These are phyloP conservation scores for Nanger granti DNA, from an alignment of 2,113 vertebrate genomes.

Conservation along the genomic window DNA sequence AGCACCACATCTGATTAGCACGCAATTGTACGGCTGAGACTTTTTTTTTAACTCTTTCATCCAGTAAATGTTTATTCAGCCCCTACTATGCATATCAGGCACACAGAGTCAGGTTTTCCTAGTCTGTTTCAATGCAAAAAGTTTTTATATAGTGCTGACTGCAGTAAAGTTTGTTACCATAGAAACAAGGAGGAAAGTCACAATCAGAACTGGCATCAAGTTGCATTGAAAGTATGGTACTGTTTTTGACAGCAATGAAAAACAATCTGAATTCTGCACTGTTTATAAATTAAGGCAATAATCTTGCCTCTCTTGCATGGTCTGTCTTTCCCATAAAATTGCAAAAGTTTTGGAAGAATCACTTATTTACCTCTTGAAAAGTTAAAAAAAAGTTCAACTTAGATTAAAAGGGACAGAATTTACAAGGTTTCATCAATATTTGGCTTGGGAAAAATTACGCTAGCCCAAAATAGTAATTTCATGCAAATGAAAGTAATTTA, in stretches of 20 bases:
- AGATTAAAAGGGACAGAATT: constrained; percentile 28
- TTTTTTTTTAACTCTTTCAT: constrained; percentile 18
- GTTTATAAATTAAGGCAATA: constrained; percentile 22
- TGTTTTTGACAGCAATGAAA: not conserved
- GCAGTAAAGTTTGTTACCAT: constrained; percentile 38
- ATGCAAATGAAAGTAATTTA: constrained; percentile 44
- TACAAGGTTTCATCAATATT: constrained; percentile 25
- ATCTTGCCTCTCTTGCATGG: not conserved
- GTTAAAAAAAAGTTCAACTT: not conserved
- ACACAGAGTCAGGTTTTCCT: not conserved
- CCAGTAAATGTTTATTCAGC: constrained; percentile 3
- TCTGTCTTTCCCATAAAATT: not conserved
- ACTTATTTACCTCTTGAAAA: constrained; percentile 16
- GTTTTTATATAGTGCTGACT: constrained; percentile 28
- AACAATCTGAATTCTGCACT: not conserved
- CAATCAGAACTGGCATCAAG: constrained; percentile 30
- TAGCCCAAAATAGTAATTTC: constrained; percentile 31
- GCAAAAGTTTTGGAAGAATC: constrained; percentile 23
- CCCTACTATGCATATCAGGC: not conserved
- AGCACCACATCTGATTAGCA: constrained; percentile 12
- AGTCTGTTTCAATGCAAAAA: not conserved
- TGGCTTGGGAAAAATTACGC: constrained; percentile 27
- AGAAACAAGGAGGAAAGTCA: constrained; percentile 41
- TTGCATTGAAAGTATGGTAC: not conserved
- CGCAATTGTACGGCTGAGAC: not conserved